phyloP scores from a whole-genome alignment of 2,888 invertebrate species.

The Plagodis pulveraria region DNA sequence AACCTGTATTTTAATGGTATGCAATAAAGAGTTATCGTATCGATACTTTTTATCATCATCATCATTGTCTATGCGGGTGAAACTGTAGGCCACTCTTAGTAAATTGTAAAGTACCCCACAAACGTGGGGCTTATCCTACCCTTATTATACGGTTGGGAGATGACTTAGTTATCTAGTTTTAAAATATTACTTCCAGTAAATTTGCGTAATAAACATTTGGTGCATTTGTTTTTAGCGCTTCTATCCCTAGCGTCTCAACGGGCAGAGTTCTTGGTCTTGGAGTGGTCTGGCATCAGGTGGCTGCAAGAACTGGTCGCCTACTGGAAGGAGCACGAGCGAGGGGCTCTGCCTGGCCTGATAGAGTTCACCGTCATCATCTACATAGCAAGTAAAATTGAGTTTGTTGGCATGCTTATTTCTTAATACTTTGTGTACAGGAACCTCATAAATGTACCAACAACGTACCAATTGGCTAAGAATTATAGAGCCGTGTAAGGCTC shows the following conservation, averaged over 20 bases:
- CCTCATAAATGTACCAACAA: too few relatives aligned
- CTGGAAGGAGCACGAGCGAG: slow-evolving; percentile 92
- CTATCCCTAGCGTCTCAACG: slow-evolving; percentile 97
- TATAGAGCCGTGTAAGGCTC: too few relatives aligned
- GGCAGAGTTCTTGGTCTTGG: slow-evolving; percentile 92
- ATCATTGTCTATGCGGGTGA: too few relatives aligned
- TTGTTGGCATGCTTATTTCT: slow-evolving; percentile 60
- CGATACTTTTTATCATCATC: too few relatives aligned
- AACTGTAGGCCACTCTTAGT: too few relatives aligned
- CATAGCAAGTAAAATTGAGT: slow-evolving; percentile 90
- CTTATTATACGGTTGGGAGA: too few relatives aligned
- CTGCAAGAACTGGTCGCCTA: slow-evolving; percentile 89
- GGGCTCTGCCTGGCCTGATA: slow-evolving; percentile 91
- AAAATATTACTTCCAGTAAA: too few relatives aligned
- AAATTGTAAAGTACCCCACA: too few relatives aligned
- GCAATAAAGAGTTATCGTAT: too few relatives aligned
- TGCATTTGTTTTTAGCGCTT: slow-evolving; percentile 86
- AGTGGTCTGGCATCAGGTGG: slow-evolving; percentile 92
- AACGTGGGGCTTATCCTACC: too few relatives aligned
- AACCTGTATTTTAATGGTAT: too few relatives aligned
- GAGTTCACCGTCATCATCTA: slow-evolving; percentile 94
- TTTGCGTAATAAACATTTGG: not conserved
- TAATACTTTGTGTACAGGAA: not conserved
- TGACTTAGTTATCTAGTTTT: too few relatives aligned
- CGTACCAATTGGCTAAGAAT: not conserved